A percentile compares a stretch with the other conserved stretches of the same genome.
Evolutionary conservation across 2,888 invertebrate genomes (phyloP).

Genomic region (Notodromas monacha): DNA sequence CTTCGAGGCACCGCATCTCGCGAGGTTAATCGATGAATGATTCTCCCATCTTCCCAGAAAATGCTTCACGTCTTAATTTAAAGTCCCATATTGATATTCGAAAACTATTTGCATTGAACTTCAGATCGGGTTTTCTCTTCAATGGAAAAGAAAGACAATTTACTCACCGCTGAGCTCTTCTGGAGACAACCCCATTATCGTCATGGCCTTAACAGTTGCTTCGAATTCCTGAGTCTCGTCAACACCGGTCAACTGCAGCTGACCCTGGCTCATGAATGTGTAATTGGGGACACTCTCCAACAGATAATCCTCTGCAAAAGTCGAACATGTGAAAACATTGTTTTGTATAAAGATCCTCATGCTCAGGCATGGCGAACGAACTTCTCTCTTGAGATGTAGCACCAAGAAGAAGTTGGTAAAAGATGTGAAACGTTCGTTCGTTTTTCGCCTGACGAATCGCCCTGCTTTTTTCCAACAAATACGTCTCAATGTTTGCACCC

Average conservation of each 20-base stretch:
- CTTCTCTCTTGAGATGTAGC: slow-evolving; percentile 52
- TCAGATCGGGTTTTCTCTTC: no score
- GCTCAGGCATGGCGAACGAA: slow-evolving; percentile 13
- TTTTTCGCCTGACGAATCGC: slow-evolving; percentile 90
- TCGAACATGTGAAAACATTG: no score
- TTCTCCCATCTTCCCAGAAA: no score
- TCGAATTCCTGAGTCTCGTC: slow-evolving; percentile 74
- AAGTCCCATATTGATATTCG: no score
- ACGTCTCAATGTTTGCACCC: slow-evolving; percentile 97
- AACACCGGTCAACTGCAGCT: slow-evolving; percentile 58
- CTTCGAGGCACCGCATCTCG: no score
- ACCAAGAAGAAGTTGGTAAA: slow-evolving; percentile 82
- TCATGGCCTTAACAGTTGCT: slow-evolving; percentile 83
- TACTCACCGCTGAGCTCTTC: slow-evolving; percentile 50
- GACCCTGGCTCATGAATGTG: slow-evolving; percentile 59
- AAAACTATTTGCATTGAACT: no score
- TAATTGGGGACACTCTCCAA: slow-evolving; percentile 79
- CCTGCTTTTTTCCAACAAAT: slow-evolving; percentile 90
- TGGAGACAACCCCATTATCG: slow-evolving; percentile 86
- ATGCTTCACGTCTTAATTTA: no score
- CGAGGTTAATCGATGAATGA: no score
- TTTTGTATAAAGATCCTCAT: no score
- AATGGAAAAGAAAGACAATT: no score
- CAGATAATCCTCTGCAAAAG: slow-evolving; percentile 46
- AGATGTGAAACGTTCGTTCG: slow-evolving; percentile 95